These are phyloP conservation scores for Mormyrus iriodes DNA, from an alignment of 2,113 vertebrate species.

Conservation along the genomic window DNA sequence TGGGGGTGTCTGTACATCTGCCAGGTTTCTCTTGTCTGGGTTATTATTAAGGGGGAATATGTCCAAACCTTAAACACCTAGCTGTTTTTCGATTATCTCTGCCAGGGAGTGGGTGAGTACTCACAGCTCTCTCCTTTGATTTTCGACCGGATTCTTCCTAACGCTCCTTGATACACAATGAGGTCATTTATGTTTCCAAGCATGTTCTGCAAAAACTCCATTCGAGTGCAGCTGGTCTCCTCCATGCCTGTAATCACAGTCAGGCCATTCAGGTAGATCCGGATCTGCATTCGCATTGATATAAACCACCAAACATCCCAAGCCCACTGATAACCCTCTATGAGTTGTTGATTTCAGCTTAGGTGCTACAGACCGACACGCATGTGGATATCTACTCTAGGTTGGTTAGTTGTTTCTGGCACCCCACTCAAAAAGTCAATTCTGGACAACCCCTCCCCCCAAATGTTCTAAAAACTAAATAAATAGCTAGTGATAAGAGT, in stretches of 20 bases:
- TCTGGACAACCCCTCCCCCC: background rate
- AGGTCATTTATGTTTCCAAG: conserved; percentile 40
- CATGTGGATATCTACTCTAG: background rate
- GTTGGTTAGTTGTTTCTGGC: background rate
- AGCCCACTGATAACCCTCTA: background rate
- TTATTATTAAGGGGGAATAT: too few species aligned
- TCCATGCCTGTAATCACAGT: conserved; percentile 58
- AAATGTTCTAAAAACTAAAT: background rate
- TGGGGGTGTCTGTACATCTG: background rate
- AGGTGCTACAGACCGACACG: background rate
- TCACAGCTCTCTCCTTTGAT: conserved; percentile 41
- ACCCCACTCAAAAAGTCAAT: background rate
- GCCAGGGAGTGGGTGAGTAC: conserved; percentile 5
- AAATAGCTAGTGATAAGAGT: background rate
- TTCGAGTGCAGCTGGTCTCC: conserved; percentile 58
- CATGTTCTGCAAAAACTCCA: conserved; percentile 53
- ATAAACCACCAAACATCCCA: background rate
- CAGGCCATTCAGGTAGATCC: too few species aligned
- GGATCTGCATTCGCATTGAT: background rate
- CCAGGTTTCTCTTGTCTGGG: background rate
- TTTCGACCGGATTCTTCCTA: conserved; percentile 55
- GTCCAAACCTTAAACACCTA: background rate
- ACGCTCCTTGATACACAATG: conserved; percentile 52
- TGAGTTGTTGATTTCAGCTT: background rate
- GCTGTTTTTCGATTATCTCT: background rate